phyloP scores from a whole-genome alignment of 2,888 invertebrate genomes.

The Callyntrura sp. region DNA sequence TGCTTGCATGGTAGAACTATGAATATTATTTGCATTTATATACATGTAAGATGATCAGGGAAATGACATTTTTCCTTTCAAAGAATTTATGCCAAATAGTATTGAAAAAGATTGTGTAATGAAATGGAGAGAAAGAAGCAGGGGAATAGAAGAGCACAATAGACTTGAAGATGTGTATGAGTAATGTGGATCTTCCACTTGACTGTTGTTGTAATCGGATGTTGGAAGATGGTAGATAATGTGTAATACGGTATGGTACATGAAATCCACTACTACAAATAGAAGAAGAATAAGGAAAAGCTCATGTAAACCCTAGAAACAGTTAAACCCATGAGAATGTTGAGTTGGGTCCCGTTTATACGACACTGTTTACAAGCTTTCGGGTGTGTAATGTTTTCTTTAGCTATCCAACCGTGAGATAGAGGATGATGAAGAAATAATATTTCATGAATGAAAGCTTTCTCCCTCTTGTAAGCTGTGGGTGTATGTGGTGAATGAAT shows the following conservation, averaged over 20 bases:
- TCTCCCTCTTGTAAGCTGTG: background rate
- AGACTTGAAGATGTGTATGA: background rate
- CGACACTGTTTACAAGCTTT: background rate
- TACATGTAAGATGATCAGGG: no score
- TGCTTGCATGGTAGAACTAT: no score
- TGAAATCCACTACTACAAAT: no score
- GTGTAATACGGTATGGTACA: no score
- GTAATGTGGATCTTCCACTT: no score
- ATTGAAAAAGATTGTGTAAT: background rate
- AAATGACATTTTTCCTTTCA: no score
- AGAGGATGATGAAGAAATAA: constrained; percentile 54
- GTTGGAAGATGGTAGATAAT: no score
- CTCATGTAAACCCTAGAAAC: no score
- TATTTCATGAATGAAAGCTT: constrained; percentile 55
- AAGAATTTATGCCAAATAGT: background rate
- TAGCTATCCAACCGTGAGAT: constrained; percentile 55
- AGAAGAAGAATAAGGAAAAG: no score
- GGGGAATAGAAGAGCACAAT: background rate
- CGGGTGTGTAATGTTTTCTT: constrained; percentile 21
- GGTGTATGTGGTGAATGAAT: constrained; percentile 14
- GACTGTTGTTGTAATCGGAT: no score
- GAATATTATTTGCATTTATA: no score
- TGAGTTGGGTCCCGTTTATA: background rate
- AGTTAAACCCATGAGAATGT: no score
- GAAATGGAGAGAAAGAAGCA: constrained; percentile 15